Evolutionary conservation across 2,888 invertebrate genomes (phyloP), one percentile per base, ranked within the genome.

Genomic region (Smittia sp.): DNA sequence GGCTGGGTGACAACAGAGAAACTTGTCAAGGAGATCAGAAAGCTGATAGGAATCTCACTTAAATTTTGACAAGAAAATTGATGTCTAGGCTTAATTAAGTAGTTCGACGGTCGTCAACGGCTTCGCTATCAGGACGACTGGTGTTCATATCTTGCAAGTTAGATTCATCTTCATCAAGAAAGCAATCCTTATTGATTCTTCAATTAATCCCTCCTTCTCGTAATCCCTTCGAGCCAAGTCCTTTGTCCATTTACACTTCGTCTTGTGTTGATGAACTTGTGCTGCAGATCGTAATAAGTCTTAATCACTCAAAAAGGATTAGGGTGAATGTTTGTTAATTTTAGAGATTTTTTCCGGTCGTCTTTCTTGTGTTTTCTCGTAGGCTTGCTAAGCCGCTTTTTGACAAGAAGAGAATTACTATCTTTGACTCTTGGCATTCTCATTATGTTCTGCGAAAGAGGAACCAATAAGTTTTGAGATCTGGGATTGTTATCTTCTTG

Each of bases 291-390:
- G 27, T 63, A 24, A 63, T 25, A 63, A 63, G 63, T 63, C 63
- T 63, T 63, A 63, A 63, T 63, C 63, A 63, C 63, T 63, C 63
- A 27, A 63, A 58, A 63, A 63, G 63, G 63, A 63, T 63, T 63
- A 63, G 1, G 15, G 13, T n/a, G 20, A 27, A 63, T 63, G 63
- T 63, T 63, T 63, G 63, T 63, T 63, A 63, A 63, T 63, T 63
- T 63, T 27, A 63, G 63, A 63, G 63, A 63, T 63, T 63, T 25
- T 18, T 18, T 58, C 11, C 22, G 58, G 20, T 63, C 25, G n/a
- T 63, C n/a, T 9, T 25, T 1, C 63, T 25, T n/a, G 15, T 63
- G 63, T 63, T 27, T 46, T 39, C 39, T 7, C 13, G 7, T 9
- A n/a, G 46, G 9, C 11, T n/a, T 46, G 32, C 32, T 46, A 46